A percentile compares a stretch with the other conserved stretches of the same genome.
phyloP scores from a whole-genome alignment of 2,888 invertebrate genomes.

The Campaea margaritaria region DNA sequence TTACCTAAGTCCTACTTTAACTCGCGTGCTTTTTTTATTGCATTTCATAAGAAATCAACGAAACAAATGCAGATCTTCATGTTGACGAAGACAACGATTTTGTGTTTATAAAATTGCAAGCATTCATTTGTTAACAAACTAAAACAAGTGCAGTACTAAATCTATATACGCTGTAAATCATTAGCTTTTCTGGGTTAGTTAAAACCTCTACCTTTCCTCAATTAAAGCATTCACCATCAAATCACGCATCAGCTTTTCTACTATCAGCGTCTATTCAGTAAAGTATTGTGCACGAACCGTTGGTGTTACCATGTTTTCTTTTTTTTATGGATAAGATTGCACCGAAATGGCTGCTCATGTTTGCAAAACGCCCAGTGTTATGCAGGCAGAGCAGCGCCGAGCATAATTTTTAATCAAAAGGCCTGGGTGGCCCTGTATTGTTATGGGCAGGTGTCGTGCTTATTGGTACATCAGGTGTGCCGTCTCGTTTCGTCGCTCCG shows the following conservation, averaged over 20 bases:
- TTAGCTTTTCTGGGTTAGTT: neutral
- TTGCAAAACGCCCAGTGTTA: neutral
- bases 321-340: neutral
- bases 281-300: neutral
- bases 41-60: too few relatives aligned
- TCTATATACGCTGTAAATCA: too few relatives aligned
- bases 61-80: too few relatives aligned
- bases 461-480: neutral
- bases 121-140: too few relatives aligned
- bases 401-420: neutral
- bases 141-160: too few relatives aligned
- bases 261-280: slow-evolving; percentile 9
- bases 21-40: too few relatives aligned
- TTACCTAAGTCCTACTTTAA: too few relatives aligned
- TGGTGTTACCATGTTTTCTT: neutral
- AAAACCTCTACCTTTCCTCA: neutral
- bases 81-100: too few relatives aligned
- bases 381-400: neutral
- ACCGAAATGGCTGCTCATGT: neutral
- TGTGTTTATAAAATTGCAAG: too few relatives aligned
- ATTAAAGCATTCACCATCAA: neutral
- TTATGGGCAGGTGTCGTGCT: neutral
- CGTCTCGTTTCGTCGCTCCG: too few relatives aligned
- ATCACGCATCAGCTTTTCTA: slow-evolving; percentile 11
- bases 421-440: neutral